phyloP scores from a whole-genome alignment of 2,888 invertebrate species.

The Zeuzera pyrina region DNA sequence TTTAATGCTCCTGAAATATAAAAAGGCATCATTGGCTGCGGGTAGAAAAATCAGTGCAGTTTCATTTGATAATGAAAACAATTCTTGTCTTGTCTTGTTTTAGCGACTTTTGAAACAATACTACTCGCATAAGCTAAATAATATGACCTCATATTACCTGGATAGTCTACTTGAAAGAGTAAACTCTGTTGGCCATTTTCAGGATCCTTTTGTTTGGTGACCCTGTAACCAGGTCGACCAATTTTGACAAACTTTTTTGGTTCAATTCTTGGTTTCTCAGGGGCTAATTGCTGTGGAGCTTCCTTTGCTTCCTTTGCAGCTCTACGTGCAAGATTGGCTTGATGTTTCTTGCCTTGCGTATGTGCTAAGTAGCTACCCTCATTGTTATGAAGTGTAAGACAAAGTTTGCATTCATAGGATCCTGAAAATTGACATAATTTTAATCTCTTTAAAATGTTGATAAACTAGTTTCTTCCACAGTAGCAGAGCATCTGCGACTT shows the following conservation, averaged over 20 bases:
- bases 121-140: no score
- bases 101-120: neutral
- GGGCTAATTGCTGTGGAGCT: slow-evolving; percentile 93
- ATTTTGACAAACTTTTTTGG: slow-evolving; percentile 99
- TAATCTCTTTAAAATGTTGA: slow-evolving; percentile 1
- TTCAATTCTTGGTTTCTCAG: slow-evolving; percentile 96
- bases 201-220: slow-evolving; percentile 97
- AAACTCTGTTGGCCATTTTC: slow-evolving; percentile 97
- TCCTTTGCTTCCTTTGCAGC: slow-evolving; percentile 99
- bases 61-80: slow-evolving; percentile 1
- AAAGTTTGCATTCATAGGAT: slow-evolving; percentile 99
- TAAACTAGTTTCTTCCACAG: no score
- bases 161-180: slow-evolving; percentile 96
- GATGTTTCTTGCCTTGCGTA: slow-evolving; percentile 99
- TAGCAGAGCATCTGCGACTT: no score
- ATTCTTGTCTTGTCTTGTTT: no score
- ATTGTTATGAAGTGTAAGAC: slow-evolving; percentile 98
- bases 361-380: slow-evolving; percentile 99
- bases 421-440: no score
- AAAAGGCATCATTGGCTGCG: no score
- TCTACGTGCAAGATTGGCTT: slow-evolving; percentile 96
- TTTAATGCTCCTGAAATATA: no score
- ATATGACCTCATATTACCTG: slow-evolving; percentile 55
- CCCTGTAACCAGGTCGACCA: slow-evolving; percentile 98
- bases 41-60: no score